A percentile compares a stretch with the other conserved stretches of the same genome.
Conservation (phyloP, 2,888 invertebrate species). For the Drosophila tripunctata region DNA sequence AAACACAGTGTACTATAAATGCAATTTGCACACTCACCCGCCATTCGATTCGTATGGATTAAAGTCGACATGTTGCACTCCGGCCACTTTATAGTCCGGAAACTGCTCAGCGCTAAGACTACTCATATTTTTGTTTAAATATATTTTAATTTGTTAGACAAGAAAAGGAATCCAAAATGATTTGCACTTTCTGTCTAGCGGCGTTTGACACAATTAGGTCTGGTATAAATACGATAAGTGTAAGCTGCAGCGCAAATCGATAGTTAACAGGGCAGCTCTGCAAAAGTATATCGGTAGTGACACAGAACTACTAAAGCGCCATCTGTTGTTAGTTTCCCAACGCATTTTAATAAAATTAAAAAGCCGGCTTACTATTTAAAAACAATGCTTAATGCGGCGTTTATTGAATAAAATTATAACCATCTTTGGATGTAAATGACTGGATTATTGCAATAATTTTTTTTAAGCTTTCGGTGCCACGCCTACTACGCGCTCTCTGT, state of each 20-base stretch:
- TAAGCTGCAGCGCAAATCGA: slow-evolving; percentile 6
- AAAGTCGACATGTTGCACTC: slow-evolving; percentile 85
- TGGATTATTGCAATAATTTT: background rate
- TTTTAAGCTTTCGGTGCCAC: slow-evolving; percentile 49
- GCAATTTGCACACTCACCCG: slow-evolving; percentile 86
- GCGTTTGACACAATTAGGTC: slow-evolving; percentile 63
- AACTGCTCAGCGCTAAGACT: slow-evolving; percentile 76
- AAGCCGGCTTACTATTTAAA: no score
- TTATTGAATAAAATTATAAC: slow-evolving; percentile 38
- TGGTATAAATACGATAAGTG: slow-evolving; percentile 21
- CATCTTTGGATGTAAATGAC: slow-evolving; percentile 45
- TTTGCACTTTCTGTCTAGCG: slow-evolving; percentile 72
- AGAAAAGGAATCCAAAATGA: slow-evolving; percentile 59
- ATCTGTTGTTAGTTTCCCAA: background rate
- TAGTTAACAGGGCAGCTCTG: slow-evolving; percentile 1
- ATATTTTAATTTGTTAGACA: slow-evolving; percentile 17
- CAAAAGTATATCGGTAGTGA: background rate
- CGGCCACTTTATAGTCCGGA: slow-evolving; percentile 84
- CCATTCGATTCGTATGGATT: slow-evolving; percentile 91
- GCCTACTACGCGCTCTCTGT: slow-evolving; percentile 77
- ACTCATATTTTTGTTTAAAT: slow-evolving; percentile 59
- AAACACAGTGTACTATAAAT: background rate
- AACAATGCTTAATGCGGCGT: slow-evolving; percentile 3
- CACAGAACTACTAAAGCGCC: background rate
- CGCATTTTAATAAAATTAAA: no score